phyloP scores from a whole-genome alignment of 2,797 vertebrate species.

The Chloroceryle amazona region DNA sequence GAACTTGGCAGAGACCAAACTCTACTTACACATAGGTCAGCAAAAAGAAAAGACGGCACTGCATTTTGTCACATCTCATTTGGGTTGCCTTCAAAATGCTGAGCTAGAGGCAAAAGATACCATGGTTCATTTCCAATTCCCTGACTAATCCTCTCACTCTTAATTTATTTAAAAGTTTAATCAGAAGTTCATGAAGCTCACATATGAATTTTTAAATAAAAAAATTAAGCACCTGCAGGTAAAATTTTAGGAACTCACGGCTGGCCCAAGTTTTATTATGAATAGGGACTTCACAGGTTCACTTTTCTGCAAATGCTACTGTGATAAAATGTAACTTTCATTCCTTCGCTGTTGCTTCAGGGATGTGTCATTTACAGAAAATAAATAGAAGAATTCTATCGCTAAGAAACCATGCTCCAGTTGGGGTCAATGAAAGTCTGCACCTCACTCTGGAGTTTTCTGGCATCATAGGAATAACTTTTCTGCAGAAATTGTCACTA shows the following conservation, averaged over 20 bases:
- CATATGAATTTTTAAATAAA: conserved; percentile 63
- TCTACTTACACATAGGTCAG: conserved; percentile 22
- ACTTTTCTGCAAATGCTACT: conserved; percentile 31
- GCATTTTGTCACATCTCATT: conserved; percentile 72
- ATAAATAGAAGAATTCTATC: conserved; percentile 55
- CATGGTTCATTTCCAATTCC: conserved; percentile 62
- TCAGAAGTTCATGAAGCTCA: conserved; percentile 64
- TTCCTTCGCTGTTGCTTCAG: conserved; percentile 49
- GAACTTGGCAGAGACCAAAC: conserved; percentile 43
- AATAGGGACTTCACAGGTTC: not conserved
- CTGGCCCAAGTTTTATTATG: conserved; percentile 26
- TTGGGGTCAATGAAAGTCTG: conserved; percentile 27
- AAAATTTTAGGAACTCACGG: conserved; percentile 26
- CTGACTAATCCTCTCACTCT: conserved; percentile 51
- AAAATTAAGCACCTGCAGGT: conserved; percentile 58
- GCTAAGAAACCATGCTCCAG: not conserved
- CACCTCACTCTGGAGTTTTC: not conserved
- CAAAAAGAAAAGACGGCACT: not conserved
- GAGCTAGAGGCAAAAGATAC: conserved; percentile 70
- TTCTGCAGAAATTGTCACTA: conserved; percentile 14
- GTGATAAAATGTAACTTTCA: conserved; percentile 62
- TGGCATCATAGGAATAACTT: conserved; percentile 25
- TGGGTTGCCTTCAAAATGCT: conserved; percentile 64
- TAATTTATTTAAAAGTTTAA: conserved; percentile 76
- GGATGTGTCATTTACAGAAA: conserved; percentile 59